Evolutionary conservation across 2,113 vertebrate genomes (phyloP).

Genomic region (Brachionichthys hirsutus): DNA sequence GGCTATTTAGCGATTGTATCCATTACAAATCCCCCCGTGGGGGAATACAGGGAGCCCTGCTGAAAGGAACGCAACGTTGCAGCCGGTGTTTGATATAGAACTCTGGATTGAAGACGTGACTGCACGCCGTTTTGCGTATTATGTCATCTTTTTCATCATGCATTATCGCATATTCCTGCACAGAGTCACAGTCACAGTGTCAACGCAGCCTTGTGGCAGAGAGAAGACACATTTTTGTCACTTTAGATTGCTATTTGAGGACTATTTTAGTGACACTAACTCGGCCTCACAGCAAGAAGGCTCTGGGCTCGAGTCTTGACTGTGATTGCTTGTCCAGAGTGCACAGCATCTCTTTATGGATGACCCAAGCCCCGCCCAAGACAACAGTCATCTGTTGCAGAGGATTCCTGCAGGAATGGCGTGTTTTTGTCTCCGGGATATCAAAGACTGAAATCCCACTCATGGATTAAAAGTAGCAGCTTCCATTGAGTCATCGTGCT

Average conservation of each 20-base stretch:
- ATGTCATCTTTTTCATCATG: no score
- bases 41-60: neutral
- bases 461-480: slow-evolving; percentile 15
- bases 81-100: slow-evolving; percentile 12
- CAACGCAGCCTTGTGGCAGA: neutral
- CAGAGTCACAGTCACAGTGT: neutral
- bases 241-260: neutral
- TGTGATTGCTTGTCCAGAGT: no score
- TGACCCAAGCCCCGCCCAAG: no score
- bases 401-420: slow-evolving; percentile 28
- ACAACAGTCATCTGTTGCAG: slow-evolving; percentile 3
- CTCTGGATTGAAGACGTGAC: slow-evolving; percentile 1
- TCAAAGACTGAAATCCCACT: slow-evolving; percentile 57
- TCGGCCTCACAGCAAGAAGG: neutral
- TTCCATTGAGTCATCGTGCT: neutral
- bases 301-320: no score
- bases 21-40: slow-evolving; percentile 4
- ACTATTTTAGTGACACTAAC: slow-evolving; percentile 3
- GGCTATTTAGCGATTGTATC: slow-evolving; percentile 50
- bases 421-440: slow-evolving; percentile 46
- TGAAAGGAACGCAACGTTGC: slow-evolving; percentile 24
- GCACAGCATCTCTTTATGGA: no score
- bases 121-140: no score
- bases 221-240: neutral
- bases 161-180: no score